phyloP scores from a whole-genome alignment of 1,140 invertebrate species.

The Pinna nobilis region DNA sequence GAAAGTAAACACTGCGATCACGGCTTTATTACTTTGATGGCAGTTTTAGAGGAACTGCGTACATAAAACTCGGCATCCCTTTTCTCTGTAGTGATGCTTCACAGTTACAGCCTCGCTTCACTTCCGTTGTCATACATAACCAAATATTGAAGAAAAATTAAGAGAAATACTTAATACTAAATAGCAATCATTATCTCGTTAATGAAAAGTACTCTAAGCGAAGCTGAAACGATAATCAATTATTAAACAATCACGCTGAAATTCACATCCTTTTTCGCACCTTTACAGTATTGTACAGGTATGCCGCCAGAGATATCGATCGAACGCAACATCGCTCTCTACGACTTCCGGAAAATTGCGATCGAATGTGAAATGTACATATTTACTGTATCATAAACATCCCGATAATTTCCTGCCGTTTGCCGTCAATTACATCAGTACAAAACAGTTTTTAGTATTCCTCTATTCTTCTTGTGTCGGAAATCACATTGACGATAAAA shows the following conservation, averaged over 20 bases:
- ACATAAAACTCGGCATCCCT: too few relatives aligned
- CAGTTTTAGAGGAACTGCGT: too few relatives aligned
- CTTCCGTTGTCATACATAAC: too few relatives aligned
- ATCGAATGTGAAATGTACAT: slow-evolving; percentile 25
- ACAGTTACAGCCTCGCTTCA: too few relatives aligned
- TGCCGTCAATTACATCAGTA: too few relatives aligned
- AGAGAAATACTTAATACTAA: slow-evolving; percentile 17
- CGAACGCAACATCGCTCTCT: slow-evolving; percentile 1
- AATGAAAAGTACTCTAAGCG: slow-evolving; percentile 11
- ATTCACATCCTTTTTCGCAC: slow-evolving; percentile 1
- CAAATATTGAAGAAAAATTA: too few relatives aligned
- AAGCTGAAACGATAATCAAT: too few relatives aligned
- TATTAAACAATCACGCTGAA: slow-evolving; percentile 3
- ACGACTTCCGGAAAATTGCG: slow-evolving; percentile 22
- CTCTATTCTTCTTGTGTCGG: slow-evolving; percentile 17
- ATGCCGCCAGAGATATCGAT: slow-evolving; percentile 10
- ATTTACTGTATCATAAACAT: slow-evolving; percentile 20
- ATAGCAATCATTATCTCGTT: slow-evolving; percentile 1
- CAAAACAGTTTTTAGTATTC: slow-evolving; percentile 1
- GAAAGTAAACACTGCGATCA: too few relatives aligned
- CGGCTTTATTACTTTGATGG: too few relatives aligned
- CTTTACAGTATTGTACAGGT: slow-evolving; percentile 6
- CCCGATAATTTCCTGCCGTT: slow-evolving; percentile 11
- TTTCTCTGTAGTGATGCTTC: too few relatives aligned
- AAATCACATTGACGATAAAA: slow-evolving; percentile 13